phyloP scores from a whole-genome alignment of 2,113 vertebrate genomes.

The Alces alces region DNA sequence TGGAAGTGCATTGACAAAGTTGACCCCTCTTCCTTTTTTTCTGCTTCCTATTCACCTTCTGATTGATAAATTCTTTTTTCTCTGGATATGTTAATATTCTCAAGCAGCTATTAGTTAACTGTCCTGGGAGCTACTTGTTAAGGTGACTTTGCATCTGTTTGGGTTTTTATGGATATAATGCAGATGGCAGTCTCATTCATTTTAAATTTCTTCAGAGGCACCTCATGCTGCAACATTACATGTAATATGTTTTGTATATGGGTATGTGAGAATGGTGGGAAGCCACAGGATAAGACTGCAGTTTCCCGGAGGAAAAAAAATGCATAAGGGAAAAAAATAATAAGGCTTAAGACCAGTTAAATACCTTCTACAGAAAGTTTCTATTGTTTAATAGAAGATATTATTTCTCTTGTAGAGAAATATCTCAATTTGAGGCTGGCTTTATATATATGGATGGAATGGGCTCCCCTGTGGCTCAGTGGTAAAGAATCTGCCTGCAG shows the following conservation, averaged over 20 bases:
- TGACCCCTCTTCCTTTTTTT: background rate
- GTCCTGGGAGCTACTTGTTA: slow-evolving; percentile 44
- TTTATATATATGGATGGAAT: background rate
- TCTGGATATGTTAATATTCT: slow-evolving; percentile 39
- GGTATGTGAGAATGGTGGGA: background rate
- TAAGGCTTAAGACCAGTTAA: background rate
- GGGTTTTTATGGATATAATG: slow-evolving; percentile 1
- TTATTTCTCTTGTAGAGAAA: background rate
- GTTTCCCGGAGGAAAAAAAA: background rate
- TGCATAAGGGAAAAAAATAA: background rate
- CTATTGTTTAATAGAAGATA: background rate
- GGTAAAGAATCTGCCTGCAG: background rate
- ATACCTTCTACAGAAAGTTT: background rate
- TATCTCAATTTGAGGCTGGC: background rate
- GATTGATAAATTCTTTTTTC: background rate
- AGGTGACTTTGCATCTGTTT: slow-evolving; percentile 42
- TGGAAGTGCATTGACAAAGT: background rate
- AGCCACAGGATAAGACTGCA: background rate
- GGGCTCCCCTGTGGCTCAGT: background rate
- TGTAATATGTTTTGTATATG: background rate
- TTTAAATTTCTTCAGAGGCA: slow-evolving; percentile 29
- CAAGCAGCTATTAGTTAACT: slow-evolving; percentile 16
- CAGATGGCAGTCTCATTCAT: slow-evolving; percentile 33
- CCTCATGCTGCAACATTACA: background rate
- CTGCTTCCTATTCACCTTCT: background rate